A percentile compares a stretch with the other conserved stretches of the same genome.
These are phyloP conservation scores for Busseola fusca DNA, from an alignment of 2,888 invertebrate genomes.

Conservation along the genomic window DNA sequence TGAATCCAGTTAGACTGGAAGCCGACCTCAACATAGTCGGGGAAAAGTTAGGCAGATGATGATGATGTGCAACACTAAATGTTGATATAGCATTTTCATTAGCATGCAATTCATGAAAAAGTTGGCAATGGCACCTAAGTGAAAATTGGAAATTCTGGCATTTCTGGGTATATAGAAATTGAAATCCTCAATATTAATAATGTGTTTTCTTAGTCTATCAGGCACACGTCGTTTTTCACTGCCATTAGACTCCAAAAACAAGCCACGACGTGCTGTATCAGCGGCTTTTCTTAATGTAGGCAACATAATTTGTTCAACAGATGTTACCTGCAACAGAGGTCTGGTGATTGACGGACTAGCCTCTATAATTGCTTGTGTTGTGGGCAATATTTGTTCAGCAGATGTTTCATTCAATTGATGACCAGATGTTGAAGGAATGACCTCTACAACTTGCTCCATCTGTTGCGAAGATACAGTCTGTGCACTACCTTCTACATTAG, in stretches of 20 bases:
- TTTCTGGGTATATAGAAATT: conserved; percentile 17
- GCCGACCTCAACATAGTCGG: too few relatives aligned
- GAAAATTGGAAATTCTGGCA: conserved; percentile 8
- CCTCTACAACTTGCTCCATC: conserved; percentile 2
- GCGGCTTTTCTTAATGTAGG: not conserved
- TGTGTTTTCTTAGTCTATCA: conserved; percentile 3
- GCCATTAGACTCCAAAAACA: conserved; percentile 1
- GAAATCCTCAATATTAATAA: conserved; percentile 6
- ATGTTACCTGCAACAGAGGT: conserved; percentile 7
- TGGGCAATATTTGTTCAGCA: not conserved
- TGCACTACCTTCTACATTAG: not conserved
- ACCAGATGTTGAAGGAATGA: not conserved
- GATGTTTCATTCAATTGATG: not conserved
- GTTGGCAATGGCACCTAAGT: not conserved
- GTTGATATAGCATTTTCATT: conserved; percentile 1
- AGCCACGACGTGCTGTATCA: not conserved
- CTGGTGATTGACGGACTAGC: not conserved
- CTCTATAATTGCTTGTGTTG: too few relatives aligned
- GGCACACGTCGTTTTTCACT: conserved; percentile 5
- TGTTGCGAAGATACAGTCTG: not conserved
- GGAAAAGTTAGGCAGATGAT: too few relatives aligned
- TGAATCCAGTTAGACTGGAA: too few relatives aligned
- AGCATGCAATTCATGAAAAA: conserved; percentile 1
- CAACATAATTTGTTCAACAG: conserved; percentile 5
- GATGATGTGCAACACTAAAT: conserved; percentile 4